phyloP scores from a whole-genome alignment of 37 sponge, comb jelly and placozoan species.

The Halisarca cf. caerulea region DNA sequence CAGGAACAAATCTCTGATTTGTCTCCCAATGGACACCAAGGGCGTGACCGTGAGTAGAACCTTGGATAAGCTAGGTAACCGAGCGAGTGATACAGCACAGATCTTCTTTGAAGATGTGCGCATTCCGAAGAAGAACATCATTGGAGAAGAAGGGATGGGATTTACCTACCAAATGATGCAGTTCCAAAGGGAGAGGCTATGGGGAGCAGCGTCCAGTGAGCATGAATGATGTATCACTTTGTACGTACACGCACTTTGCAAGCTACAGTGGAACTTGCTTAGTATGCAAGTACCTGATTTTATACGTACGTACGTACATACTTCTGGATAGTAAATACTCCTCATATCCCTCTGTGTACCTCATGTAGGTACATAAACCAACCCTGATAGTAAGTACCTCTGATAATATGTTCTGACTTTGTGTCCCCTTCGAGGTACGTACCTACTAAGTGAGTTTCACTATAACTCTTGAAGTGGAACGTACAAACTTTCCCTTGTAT shows the following conservation, averaged over 20 bases:
- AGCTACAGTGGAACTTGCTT: too few relatives aligned
- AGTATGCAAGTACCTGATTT: too few relatives aligned
- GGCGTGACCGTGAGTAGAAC: constrained; percentile 58
- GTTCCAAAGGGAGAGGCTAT: constrained; percentile 95
- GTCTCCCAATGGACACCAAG: constrained; percentile 87
- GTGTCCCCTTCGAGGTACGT: too few relatives aligned
- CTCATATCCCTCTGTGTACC: too few relatives aligned
- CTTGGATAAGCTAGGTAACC: constrained; percentile 65
- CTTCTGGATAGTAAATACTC: too few relatives aligned
- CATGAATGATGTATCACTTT: too few relatives aligned
- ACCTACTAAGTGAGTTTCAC: too few relatives aligned
- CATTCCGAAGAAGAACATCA: constrained; percentile 78
- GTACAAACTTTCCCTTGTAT: too few relatives aligned
- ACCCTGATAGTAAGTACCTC: too few relatives aligned
- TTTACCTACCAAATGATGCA: constrained; percentile 94
- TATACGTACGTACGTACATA: not conserved
- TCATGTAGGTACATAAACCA: too few relatives aligned
- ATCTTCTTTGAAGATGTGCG: constrained; percentile 90
- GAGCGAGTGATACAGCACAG: constrained; percentile 87
- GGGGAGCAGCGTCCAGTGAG: constrained; percentile 61
- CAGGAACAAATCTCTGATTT: constrained; percentile 91
- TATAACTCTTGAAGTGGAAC: too few relatives aligned
- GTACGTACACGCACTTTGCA: not conserved
- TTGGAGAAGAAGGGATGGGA: constrained; percentile 91
- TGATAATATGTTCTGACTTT: too few relatives aligned